Base-by-base conservation (phyloP, 1,140 invertebrate species). In the Aphelenchoides fujianensis region DNA sequence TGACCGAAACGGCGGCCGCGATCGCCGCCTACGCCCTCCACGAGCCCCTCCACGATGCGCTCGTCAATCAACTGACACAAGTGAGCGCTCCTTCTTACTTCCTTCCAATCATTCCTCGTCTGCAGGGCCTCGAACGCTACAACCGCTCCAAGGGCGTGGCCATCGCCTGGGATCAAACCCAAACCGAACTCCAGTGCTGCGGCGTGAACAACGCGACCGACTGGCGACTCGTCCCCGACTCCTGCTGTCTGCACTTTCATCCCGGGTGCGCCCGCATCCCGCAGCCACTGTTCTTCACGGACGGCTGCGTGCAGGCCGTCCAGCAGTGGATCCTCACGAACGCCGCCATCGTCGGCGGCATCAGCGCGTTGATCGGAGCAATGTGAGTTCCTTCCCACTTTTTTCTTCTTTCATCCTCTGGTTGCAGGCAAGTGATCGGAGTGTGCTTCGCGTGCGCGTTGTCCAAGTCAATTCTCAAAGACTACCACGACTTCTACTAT, bases 361-460 rank as follows among this genome's bases (percentile, higher is more conserved):
- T 77, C 23, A 72, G 73, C 30, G 79, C 80, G 34, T 78, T 86
- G 16, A 70, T 87, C 63, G 86, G 85, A 19, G 85, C 83, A 12
- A 77, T 77, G 55, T n/a, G n/a, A n/a, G n/a, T n/a, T n/a, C n/a
- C n/a, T n/a, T n/a, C n/a, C n/a, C n/a, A n/a, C n/a, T n/a, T n/a
- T n/a, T n/a, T n/a, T n/a, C n/a, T n/a, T n/a, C n/a, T n/a, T n/a
- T n/a, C n/a, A n/a, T n/a, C n/a, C n/a, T n/a, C n/a, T n/a, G n/a
- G n/a, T n/a, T n/a, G n/a, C n/a, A n/a, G n/a, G n/a, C 84, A 87
- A 84, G 70, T 87, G 31, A 70, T 87, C 73, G 86, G 86, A 19
- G 86, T 87, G 64, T 77, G 86, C 31, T 87, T 87, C 74, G 85
- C 86, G 9, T 87, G 86, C 74, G 87, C 86, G 72, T 74, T 87